Percentiles rank a stretch among this genome's conserved stretches.
phyloP scores from a whole-genome alignment of 2,888 invertebrate species.

The Pimpla rufipes region DNA sequence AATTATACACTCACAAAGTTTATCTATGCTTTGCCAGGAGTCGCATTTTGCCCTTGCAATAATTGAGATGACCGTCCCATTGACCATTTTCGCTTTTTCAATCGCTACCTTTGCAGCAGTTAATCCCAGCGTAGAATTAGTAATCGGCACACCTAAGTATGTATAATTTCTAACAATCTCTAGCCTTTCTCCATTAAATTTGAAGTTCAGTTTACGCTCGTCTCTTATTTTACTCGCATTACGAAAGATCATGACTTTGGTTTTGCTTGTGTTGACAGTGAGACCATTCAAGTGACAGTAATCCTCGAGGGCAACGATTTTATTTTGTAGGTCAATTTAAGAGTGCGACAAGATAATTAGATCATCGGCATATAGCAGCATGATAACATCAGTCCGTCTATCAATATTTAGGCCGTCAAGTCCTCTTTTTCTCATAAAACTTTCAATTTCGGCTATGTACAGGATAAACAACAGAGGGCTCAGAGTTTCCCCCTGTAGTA shows the following conservation, averaged over 20 bases:
- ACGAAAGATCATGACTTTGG: constrained; percentile 47
- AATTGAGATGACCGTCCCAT: constrained; percentile 20
- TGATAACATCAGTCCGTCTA: constrained; percentile 3
- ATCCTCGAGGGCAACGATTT: constrained; percentile 29
- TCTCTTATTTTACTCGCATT: background rate
- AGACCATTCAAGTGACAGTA: constrained; percentile 47
- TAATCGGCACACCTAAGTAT: constrained; percentile 16
- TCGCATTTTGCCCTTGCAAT: constrained; percentile 37
- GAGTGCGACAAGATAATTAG: constrained; percentile 43
- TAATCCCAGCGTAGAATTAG: constrained; percentile 28
- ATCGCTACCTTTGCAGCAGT: constrained; percentile 16
- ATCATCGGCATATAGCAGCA: constrained; percentile 55
- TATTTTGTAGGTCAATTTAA: constrained; percentile 38
- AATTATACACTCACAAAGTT: constrained; percentile 42
- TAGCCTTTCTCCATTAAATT: background rate
- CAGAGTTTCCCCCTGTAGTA: background rate
- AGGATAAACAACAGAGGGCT: constrained; percentile 19
- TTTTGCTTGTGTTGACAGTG: constrained; percentile 36
- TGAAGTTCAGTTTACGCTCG: constrained; percentile 1
- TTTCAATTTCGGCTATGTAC: constrained; percentile 14
- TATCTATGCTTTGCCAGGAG: constrained; percentile 31
- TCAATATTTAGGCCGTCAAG: constrained; percentile 3
- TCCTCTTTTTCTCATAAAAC: constrained; percentile 2
- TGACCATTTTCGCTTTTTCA: constrained; percentile 30
- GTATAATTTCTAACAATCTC: constrained; percentile 22